Evolutionary conservation across 2,888 invertebrate genomes (phyloP).

Genomic region (Synergus itoensis): DNA sequence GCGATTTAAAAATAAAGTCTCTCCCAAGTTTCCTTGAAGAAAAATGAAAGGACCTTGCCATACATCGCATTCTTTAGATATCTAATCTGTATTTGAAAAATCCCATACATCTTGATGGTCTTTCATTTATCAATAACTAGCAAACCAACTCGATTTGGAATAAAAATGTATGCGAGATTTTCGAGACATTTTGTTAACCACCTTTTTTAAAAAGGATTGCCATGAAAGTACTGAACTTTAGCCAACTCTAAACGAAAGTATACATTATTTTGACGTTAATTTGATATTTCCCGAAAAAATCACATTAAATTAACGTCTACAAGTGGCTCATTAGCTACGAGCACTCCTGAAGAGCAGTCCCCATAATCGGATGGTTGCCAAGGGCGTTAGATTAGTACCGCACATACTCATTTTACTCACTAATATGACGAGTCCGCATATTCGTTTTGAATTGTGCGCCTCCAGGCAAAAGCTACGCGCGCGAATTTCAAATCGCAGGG

Average conservation of each 20-base stretch:
- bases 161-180: no score
- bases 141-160: no score
- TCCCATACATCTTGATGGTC: neutral
- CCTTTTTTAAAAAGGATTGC: no score
- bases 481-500: neutral
- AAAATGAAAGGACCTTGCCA: constrained; percentile 15
- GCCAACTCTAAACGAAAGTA: neutral
- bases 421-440: neutral
- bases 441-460: neutral
- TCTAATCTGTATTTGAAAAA: neutral
- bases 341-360: neutral
- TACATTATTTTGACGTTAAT: neutral
- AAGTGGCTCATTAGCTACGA: neutral
- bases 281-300: neutral
- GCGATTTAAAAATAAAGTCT: neutral
- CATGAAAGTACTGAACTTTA: no score
- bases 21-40: constrained; percentile 1
- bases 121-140: neutral
- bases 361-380: neutral
- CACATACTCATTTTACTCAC: neutral
- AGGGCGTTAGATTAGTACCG: neutral
- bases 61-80: neutral
- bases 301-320: neutral
- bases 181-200: no score
- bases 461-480: neutral